phyloP scores from a whole-genome alignment of 2,888 invertebrate species.

The Polydesmus complanatus region DNA sequence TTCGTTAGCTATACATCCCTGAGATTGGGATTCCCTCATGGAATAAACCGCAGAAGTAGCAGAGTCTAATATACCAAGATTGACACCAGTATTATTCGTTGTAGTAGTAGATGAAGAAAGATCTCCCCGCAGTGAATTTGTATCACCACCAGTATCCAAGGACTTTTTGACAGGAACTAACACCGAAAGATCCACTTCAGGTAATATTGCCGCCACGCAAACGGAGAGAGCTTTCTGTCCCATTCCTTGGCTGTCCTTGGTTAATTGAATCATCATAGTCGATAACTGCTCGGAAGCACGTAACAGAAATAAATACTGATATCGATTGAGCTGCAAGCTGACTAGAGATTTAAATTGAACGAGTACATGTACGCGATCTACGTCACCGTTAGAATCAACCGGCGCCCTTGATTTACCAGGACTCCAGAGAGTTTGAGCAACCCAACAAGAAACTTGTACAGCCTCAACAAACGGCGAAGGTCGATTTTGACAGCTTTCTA shows the following conservation, averaged over 20 bases:
- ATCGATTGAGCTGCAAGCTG: constrained; percentile 82
- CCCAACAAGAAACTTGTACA: constrained; percentile 75
- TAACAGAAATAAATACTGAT: constrained; percentile 77
- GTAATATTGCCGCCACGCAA: constrained; percentile 53
- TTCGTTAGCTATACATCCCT: constrained; percentile 1
- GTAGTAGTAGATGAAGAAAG: constrained; percentile 48
- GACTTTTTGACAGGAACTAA: constrained; percentile 68
- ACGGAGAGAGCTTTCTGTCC: constrained; percentile 33
- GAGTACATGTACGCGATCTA: constrained; percentile 50
- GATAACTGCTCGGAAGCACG: constrained; percentile 65
- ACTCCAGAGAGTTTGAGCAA: constrained; percentile 42
- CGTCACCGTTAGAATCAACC: background rate
- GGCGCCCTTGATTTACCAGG: background rate
- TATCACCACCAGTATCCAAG: constrained; percentile 40
- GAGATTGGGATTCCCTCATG: constrained; percentile 30
- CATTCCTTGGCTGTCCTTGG: constrained; percentile 58
- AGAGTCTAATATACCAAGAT: constrained; percentile 16
- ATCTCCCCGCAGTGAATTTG: constrained; percentile 71
- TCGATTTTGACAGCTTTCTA: constrained; percentile 43
- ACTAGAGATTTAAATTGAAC: constrained; percentile 70
- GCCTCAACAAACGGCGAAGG: constrained; percentile 40
- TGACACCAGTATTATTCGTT: constrained; percentile 47
- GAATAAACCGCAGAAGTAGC: constrained; percentile 29
- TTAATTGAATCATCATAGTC: constrained; percentile 62
- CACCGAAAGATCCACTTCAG: constrained; percentile 70